These are phyloP conservation scores for Ochotona curzoniae DNA, from an alignment of 2,113 vertebrate species.

Conservation along the genomic window DNA sequence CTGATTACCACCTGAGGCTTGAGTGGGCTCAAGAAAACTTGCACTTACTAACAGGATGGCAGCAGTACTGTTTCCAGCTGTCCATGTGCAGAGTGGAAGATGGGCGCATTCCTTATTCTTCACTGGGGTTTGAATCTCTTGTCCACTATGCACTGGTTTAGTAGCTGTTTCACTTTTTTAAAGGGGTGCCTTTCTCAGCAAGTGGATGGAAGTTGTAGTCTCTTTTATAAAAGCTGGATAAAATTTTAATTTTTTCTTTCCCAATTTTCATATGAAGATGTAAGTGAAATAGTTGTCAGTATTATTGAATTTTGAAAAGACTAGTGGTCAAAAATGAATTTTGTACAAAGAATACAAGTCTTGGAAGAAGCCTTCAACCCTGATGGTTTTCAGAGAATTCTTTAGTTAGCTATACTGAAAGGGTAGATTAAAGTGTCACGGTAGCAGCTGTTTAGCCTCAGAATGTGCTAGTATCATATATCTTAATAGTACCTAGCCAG, in stretches of 20 bases:
- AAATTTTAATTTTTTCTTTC: constrained; percentile 13
- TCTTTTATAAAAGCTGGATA: background rate
- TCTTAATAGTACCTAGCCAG: constrained; percentile 16
- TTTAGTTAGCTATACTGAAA: constrained; percentile 37
- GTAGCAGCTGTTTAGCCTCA: background rate
- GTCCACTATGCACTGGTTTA: background rate
- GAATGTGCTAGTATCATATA: constrained; percentile 14
- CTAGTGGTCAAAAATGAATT: constrained; percentile 21
- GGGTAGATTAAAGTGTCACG: background rate
- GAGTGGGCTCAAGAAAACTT: background rate
- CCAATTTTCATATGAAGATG: constrained; percentile 12
- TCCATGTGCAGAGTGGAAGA: background rate
- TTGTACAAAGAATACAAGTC: constrained; percentile 29
- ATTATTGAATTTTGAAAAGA: constrained; percentile 15
- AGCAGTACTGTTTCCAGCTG: background rate
- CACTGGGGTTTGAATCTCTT: background rate
- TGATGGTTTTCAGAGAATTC: constrained; percentile 33
- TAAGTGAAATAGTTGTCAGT: background rate
- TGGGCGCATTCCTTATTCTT: background rate
- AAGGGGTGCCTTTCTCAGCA: background rate
- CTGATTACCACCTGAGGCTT: background rate
- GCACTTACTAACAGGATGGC: background rate
- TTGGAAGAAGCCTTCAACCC: background rate
- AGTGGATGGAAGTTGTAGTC: background rate
- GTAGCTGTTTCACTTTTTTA: background rate